Evolutionary conservation across 2,113 vertebrate genomes (phyloP).

Genomic region (Coptodon bakossiorum): DNA sequence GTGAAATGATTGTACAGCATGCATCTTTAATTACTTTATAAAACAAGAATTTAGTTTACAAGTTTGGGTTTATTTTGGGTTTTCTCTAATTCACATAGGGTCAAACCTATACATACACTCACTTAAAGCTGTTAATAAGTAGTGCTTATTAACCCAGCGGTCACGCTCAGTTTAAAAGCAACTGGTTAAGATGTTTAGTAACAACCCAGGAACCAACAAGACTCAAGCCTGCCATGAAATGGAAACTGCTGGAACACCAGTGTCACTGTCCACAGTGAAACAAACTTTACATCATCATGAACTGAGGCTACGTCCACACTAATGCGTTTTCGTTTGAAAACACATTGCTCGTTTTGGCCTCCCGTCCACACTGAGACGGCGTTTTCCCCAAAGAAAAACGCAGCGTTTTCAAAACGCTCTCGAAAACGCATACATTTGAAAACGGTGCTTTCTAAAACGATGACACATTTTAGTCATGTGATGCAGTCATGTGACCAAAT

Average conservation of each 20-base stretch:
- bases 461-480: too few relatives aligned
- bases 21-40: neutral
- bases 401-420: neutral
- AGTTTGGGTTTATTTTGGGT: neutral
- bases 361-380: neutral
- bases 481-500: too few relatives aligned
- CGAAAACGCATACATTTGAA: neutral
- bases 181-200: neutral
- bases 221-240: neutral
- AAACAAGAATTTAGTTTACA: accelerated
- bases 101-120: neutral
- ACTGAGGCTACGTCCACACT: neutral
- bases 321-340: neutral
- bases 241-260: neutral
- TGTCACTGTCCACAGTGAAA: neutral
- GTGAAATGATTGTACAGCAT: neutral
- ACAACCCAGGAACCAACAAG: neutral
- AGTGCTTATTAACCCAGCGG: neutral
- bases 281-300: neutral
- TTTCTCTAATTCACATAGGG: neutral
- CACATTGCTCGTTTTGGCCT: neutral
- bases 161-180: neutral
- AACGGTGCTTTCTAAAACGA: accelerated
- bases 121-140: neutral
- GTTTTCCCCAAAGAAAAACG: too few relatives aligned